Evolutionary conservation across 2,113 vertebrate genomes (phyloP).

Genomic region (Crotalus horridus): DNA sequence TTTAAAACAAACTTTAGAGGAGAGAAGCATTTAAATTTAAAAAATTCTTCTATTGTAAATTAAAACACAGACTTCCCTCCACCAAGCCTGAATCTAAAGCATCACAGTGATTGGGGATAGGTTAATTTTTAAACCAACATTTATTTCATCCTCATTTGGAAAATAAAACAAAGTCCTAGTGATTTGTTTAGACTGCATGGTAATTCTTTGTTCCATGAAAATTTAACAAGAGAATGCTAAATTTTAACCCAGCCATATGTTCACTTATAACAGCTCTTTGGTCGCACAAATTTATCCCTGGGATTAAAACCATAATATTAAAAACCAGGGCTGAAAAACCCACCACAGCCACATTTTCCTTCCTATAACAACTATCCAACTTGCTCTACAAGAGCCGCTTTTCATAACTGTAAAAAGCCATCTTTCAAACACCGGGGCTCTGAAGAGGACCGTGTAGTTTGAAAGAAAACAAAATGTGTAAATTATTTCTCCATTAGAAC

Average conservation of each 20-base stretch:
- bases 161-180: constrained; percentile 32
- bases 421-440: neutral
- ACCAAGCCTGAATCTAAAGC: constrained; percentile 32
- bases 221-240: neutral
- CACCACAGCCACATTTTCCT: neutral
- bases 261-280: neutral
- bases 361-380: too few species aligned
- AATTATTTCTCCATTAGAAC: neutral
- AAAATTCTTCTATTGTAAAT: constrained; percentile 25
- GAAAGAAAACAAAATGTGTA: neutral
- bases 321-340: neutral
- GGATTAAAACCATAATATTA: neutral
- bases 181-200: neutral
- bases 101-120: constrained; percentile 21
- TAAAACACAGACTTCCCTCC: constrained; percentile 19
- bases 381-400: neutral
- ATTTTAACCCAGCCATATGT: constrained; percentile 10
- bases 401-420: neutral
- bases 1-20: constrained; percentile 20
- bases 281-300: neutral
- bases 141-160: constrained; percentile 44
- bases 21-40: constrained; percentile 14
- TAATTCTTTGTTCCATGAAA: neutral
- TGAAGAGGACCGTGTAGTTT: neutral
- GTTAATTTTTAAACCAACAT: neutral